These are phyloP conservation scores for Saimiri boliviensis DNA, from an alignment of 2,113 vertebrate genomes.

Conservation along the genomic window DNA sequence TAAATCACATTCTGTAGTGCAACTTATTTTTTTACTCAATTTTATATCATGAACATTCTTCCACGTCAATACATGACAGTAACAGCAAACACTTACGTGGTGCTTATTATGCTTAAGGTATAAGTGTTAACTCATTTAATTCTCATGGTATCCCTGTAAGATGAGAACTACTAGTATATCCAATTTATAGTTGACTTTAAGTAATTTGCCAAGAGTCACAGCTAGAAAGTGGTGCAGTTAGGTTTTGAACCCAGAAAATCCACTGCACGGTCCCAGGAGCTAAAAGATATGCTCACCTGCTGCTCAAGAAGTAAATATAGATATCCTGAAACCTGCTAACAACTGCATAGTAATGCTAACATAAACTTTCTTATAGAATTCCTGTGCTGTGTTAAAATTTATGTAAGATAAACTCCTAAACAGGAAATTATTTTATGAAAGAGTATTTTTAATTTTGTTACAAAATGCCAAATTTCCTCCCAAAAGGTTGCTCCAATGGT, in stretches of 20 bases:
- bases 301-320: constrained; percentile 27
- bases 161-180: neutral
- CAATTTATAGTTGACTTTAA: constrained; percentile 38
- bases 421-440: constrained; percentile 28
- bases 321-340: constrained; percentile 13
- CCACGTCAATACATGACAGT: neutral
- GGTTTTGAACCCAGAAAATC: constrained; percentile 29
- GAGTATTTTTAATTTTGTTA: constrained; percentile 44
- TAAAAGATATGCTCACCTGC: neutral
- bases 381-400: constrained; percentile 45
- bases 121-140: constrained; percentile 43
- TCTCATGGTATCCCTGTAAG: neutral
- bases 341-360: constrained; percentile 24
- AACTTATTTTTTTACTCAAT: constrained; percentile 26
- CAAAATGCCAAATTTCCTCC: neutral
- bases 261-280: neutral
- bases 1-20: constrained; percentile 20
- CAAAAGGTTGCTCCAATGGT: neutral
- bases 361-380: constrained; percentile 1
- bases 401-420: constrained; percentile 25
- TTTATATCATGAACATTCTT: constrained; percentile 32
- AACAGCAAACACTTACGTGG: constrained; percentile 21
- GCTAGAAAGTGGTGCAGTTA: neutral
- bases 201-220: neutral
- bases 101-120: neutral